Conservation (phyloP, 2,113 vertebrate genomes). For the Laticauda colubrina region DNA sequence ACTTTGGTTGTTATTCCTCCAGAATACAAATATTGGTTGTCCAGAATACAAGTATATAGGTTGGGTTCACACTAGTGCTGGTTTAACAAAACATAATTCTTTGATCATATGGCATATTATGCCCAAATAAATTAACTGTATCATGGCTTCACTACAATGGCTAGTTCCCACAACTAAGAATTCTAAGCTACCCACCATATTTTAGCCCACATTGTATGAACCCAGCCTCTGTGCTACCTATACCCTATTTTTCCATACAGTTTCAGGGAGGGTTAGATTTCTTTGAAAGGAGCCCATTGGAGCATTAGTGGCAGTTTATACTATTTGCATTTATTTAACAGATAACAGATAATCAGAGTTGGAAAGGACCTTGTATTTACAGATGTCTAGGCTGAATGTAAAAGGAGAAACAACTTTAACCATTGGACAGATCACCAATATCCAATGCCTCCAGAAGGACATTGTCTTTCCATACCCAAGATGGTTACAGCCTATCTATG, state of each 20-base stretch:
- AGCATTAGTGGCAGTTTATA: not conserved
- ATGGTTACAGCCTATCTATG: not conserved
- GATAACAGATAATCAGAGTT: no score
- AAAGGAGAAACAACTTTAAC: not conserved
- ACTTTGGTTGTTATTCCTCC: not conserved
- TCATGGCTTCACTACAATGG: not conserved
- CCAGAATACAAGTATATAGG: not conserved
- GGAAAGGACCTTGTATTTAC: not conserved
- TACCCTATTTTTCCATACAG: not conserved
- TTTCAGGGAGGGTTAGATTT: not conserved
- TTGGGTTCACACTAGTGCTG: not conserved
- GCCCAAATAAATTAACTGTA: not conserved
- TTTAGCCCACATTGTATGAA: not conserved
- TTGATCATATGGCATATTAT: not conserved
- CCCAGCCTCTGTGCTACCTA: not conserved
- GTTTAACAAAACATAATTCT: not conserved
- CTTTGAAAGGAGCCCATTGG: not conserved
- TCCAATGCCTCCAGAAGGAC: not conserved
- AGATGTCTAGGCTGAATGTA: not conserved
- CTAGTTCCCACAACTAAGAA: not conserved
- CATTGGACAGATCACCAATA: not conserved
- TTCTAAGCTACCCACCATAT: not conserved
- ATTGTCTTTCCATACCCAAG: not conserved
- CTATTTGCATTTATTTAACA: not conserved
- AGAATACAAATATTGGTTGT: not conserved